Conservation (phyloP, 2,888 invertebrate species). For the Chrysomela aeneicollis region DNA sequence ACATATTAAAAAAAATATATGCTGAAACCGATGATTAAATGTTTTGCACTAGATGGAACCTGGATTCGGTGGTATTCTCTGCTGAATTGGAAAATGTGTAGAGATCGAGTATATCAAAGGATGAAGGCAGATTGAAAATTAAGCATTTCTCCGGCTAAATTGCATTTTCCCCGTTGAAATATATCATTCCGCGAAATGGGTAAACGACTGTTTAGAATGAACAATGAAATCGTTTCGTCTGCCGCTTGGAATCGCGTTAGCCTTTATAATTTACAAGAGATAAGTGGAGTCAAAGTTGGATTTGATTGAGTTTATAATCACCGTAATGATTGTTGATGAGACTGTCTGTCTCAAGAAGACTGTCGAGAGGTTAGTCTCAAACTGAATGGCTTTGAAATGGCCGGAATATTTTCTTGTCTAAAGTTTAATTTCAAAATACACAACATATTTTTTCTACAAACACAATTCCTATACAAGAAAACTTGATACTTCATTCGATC, state of each 20-base stretch:
- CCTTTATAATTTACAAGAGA: conserved; percentile 1
- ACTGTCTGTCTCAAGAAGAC: no score
- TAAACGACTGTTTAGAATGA: conserved; percentile 22
- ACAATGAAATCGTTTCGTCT: conserved; percentile 26
- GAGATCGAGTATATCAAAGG: conserved; percentile 5
- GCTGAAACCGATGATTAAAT: not conserved
- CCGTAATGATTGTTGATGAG: conserved; percentile 11
- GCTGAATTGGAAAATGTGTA: conserved; percentile 13
- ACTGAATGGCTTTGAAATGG: not conserved
- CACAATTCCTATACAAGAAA: no score
- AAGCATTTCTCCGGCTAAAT: conserved; percentile 18
- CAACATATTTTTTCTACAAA: no score
- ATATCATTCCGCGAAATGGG: conserved; percentile 20
- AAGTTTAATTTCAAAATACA: no score
- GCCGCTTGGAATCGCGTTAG: conserved; percentile 9
- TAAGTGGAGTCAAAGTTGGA: conserved; percentile 8
- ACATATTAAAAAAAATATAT: no score
- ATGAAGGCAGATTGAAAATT: conserved; percentile 10
- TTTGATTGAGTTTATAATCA: conserved; percentile 10
- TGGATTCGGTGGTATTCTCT: not conserved
- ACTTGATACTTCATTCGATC: no score
- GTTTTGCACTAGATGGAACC: not conserved
- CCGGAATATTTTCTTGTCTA: no score
- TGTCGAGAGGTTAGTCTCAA: no score
- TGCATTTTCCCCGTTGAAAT: conserved; percentile 18